Evolutionary conservation across 1,140 invertebrate genomes (phyloP).

Genomic region (Apis laboriosa): DNA sequence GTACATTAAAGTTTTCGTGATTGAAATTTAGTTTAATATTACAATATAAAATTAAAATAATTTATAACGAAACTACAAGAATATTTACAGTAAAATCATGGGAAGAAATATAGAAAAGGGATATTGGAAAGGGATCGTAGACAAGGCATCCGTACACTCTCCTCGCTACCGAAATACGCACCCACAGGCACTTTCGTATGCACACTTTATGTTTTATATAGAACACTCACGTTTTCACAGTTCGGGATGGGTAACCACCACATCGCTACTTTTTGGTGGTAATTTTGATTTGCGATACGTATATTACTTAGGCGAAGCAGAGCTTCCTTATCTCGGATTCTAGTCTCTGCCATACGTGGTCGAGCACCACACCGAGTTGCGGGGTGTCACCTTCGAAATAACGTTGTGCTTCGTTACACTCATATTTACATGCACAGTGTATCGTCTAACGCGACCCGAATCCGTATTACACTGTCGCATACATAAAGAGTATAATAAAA

Average conservation of each 20-base stretch:
- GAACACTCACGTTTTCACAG: constrained; percentile 69
- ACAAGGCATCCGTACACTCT: constrained; percentile 33
- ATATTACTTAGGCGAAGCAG: constrained; percentile 50
- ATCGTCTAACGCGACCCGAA: constrained; percentile 45
- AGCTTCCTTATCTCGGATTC: constrained; percentile 66
- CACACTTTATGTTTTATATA: constrained; percentile 11
- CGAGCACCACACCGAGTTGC: constrained; percentile 65
- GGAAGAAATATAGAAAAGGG: constrained; percentile 6
- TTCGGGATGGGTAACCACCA: constrained; percentile 52
- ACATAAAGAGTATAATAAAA: constrained; percentile 43
- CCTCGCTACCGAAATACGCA: constrained; percentile 68
- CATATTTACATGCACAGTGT: constrained; percentile 69
- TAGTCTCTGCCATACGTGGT: constrained; percentile 76
- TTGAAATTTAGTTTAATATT: constrained; percentile 7
- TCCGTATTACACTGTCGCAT: constrained; percentile 57
- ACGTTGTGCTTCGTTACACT: constrained; percentile 62
- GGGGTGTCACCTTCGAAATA: constrained; percentile 74
- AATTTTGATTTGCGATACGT: constrained; percentile 40
- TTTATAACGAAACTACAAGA: constrained; percentile 36
- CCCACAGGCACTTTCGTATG: constrained; percentile 46
- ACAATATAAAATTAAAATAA: constrained; percentile 30
- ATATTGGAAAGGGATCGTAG: constrained; percentile 6
- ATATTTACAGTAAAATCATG: constrained; percentile 35
- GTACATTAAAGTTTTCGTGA: constrained; percentile 21
- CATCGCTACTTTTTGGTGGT: constrained; percentile 61